Evolutionary conservation across 2,888 invertebrate species (phyloP), one percentile per base, ranked within the genome.

Genomic region (Standfussiana lucernea): DNA sequence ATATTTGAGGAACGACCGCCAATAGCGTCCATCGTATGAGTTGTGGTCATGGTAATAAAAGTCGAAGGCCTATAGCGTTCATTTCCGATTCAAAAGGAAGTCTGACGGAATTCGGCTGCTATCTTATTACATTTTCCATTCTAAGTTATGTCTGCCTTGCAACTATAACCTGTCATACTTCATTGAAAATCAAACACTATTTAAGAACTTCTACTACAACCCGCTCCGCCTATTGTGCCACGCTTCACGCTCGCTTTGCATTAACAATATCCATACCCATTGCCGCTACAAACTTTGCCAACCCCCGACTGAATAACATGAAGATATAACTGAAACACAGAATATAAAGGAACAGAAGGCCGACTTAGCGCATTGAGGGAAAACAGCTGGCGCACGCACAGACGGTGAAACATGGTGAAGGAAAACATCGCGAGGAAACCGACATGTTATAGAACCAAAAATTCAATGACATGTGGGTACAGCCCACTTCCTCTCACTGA

Each of bases 271-370:
- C 40, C 32, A 28, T 35, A 24, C 28, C 53, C 35, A 73, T 59
- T 77, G 56, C 72, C 42, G 71, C n/a, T 50, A 77, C 56, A 65
- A 83, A 85, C 78, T 83, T 83, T 72, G 64, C 62, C 68, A 53
- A 71, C 70, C 80, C 84, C 4, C 24, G 66, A 72, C 47, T 59
- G 56, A 80, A 75, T 53, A 74, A 66, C 75, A 42, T 71, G 64
- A 64, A 80, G 80, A 83, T 76, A 78, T 79, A 65, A 73, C 64
- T 32, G 68, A 70, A 68, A 24, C 37, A 66, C 28, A 10, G 8
- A 15, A 47, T n/a, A 72, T 5, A 28, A 15, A 21, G 13, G n/a
- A 35, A 72, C 37, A 47, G 67, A 47, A 67, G 47, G 37, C 37
- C 1, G 1, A 42, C 11, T 64, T 37, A 13, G 13, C 13, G 24